A percentile compares a stretch with the other conserved stretches of the same genome.
Conservation (phyloP, 37 sponge, comb jelly and placozoan species). For the Mnemiopsis leidyi region DNA sequence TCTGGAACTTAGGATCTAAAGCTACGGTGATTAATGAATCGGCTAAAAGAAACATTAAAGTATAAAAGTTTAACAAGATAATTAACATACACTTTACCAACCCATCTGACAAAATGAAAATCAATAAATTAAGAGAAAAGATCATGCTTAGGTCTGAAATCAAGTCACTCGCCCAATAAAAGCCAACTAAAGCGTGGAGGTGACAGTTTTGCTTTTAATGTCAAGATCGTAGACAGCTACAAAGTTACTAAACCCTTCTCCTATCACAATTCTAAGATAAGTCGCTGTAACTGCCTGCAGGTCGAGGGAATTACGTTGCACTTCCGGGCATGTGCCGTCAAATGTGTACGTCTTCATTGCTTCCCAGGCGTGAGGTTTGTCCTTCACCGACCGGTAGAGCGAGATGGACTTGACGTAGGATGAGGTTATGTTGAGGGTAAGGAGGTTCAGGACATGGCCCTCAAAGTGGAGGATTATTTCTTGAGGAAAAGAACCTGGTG, state of each 20-base stretch:
- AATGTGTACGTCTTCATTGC: not conserved
- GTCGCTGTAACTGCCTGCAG: constrained; percentile 56
- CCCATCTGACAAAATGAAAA: too few species aligned
- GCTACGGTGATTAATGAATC: too few species aligned
- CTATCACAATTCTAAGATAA: constrained; percentile 53
- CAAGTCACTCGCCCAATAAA: too few species aligned
- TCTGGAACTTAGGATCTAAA: too few species aligned
- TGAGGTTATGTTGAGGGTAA: not conserved
- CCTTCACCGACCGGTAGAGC: constrained; percentile 47
- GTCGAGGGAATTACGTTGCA: constrained; percentile 17
- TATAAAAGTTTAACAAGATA: too few species aligned
- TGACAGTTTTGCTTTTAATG: constrained; percentile 22
- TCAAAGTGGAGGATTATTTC: constrained; percentile 37
- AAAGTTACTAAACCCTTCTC: constrained; percentile 46
- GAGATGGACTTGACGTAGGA: constrained; percentile 41
- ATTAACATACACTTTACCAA: too few species aligned
- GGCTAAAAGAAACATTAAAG: too few species aligned
- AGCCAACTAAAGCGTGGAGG: constrained; percentile 24
- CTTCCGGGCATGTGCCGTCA: not conserved
- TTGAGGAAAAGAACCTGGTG: constrained; percentile 48
- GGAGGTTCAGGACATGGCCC: constrained; percentile 27
- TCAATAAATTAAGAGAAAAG: too few species aligned
- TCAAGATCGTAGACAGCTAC: constrained; percentile 23
- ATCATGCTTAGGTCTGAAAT: too few species aligned
- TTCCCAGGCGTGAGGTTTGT: constrained; percentile 45